Evolutionary conservation across 2,797 vertebrate genomes (phyloP).

Genomic region (Tenualosa ilisha): DNA sequence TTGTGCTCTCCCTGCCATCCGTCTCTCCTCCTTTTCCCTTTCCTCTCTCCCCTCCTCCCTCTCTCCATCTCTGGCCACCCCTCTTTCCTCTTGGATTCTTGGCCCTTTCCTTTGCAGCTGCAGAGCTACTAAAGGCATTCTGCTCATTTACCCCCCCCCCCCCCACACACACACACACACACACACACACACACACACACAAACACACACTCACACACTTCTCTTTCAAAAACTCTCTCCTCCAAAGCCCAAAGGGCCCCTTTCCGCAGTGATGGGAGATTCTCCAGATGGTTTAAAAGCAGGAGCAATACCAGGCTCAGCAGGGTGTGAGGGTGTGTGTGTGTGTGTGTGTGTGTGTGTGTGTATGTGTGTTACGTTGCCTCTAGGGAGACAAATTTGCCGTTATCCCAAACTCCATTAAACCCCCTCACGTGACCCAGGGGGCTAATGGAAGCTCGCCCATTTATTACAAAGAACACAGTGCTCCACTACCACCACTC

Average conservation of each 20-base stretch:
- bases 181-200: neutral
- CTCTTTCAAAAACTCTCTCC: neutral
- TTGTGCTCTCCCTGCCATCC: too few species aligned
- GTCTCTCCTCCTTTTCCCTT: neutral
- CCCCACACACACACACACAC: conserved; percentile 47
- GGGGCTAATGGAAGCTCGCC: too few species aligned
- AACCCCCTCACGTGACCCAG: too few species aligned
- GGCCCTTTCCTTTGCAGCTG: conserved; percentile 51
- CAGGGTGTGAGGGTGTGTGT: neutral
- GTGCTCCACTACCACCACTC: too few species aligned
- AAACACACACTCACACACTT: neutral
- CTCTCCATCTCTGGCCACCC: neutral
- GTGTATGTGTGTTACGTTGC: neutral
- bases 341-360: neutral
- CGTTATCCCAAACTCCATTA: too few species aligned
- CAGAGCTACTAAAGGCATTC: conserved; percentile 35
- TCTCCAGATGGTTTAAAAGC: conserved; percentile 52
- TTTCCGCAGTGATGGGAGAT: conserved; percentile 39
- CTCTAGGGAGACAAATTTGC: too few species aligned
- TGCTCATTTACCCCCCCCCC: neutral
- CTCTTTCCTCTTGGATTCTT: too few species aligned
- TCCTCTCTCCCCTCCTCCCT: neutral
- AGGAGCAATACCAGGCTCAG: conserved; percentile 32
- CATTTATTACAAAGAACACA: too few species aligned
- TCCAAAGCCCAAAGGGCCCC: neutral